phyloP scores from a whole-genome alignment of 2,113 vertebrate species.

The Albula goreensis region DNA sequence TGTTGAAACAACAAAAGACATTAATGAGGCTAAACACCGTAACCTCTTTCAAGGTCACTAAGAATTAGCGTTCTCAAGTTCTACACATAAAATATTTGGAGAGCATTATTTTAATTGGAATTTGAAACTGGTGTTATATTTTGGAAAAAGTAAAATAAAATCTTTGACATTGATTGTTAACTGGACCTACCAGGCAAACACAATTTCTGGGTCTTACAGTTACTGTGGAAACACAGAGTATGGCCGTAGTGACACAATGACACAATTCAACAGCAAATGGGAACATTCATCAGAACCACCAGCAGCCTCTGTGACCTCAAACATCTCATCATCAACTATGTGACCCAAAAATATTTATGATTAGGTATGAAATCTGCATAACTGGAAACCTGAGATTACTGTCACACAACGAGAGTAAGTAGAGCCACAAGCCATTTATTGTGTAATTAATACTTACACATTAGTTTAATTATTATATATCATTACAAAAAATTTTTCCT shows the following conservation, averaged over 20 bases:
- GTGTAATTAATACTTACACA: not conserved
- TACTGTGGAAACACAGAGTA: too few species aligned
- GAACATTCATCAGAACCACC: not conserved
- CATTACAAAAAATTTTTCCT: not conserved
- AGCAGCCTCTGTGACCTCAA: not conserved
- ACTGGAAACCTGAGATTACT: not conserved
- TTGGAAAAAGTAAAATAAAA: too few species aligned
- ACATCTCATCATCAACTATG: not conserved
- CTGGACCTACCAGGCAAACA: too few species aligned
- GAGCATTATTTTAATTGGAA: too few species aligned
- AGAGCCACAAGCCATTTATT: not conserved
- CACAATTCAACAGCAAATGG: not conserved
- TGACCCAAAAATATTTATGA: not conserved
- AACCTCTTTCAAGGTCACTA: not conserved
- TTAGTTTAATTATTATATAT: not conserved
- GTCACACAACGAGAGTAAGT: too few species aligned
- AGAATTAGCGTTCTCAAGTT: not conserved
- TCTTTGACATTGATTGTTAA: too few species aligned
- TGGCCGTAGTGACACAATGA: not conserved
- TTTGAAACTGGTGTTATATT: too few species aligned
- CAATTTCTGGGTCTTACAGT: too few species aligned
- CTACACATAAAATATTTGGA: too few species aligned
- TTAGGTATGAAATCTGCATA: not conserved
- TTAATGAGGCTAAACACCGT: not conserved
- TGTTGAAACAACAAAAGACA: slow-evolving; percentile 50